Percentiles rank a stretch among this genome's conserved stretches.
Conservation (phyloP, 1,140 invertebrate genomes). For the Tribolium castaneum region DNA sequence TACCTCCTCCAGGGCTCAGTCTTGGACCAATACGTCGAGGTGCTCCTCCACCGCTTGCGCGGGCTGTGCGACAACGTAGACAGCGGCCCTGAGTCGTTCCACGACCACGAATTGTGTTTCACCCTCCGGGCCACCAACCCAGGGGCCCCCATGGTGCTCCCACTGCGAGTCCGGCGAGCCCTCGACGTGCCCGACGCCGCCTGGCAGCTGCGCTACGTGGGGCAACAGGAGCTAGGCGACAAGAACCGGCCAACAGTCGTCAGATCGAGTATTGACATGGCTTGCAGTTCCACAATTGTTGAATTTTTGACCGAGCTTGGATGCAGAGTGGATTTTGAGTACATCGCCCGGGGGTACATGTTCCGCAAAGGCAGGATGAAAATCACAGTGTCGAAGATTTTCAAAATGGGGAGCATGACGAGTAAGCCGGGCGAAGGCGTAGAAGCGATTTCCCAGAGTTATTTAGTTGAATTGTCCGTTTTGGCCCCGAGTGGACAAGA, state of each 20-base stretch:
- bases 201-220: conserved; percentile 90
- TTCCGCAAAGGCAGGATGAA: conserved; percentile 98
- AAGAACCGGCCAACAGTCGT: conserved; percentile 91
- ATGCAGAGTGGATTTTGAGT: conserved; percentile 92
- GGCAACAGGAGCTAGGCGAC: conserved; percentile 89
- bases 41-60: conserved; percentile 89
- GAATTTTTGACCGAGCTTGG: conserved; percentile 95
- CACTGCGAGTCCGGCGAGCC: conserved; percentile 81
- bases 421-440: conserved; percentile 76
- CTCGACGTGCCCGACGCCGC: conserved; percentile 82
- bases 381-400: conserved; percentile 95
- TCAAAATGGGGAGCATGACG: conserved; percentile 80
- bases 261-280: conserved; percentile 91
- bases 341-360: conserved; percentile 93
- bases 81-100: conserved; percentile 88
- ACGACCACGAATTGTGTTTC: conserved; percentile 91
- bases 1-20: conserved; percentile 93
- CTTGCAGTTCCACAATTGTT: conserved; percentile 87
- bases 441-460: conserved; percentile 91
- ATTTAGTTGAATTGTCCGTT: conserved; percentile 94
- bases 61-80: conserved; percentile 96
- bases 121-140: conserved; percentile 75
- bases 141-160: conserved; percentile 61
- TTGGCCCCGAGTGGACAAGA: conserved; percentile 93
- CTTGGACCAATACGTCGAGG: conserved; percentile 90